These are phyloP conservation scores for Dromius quadrimaculatus DNA, from an alignment of 2,888 invertebrate species.

Conservation along the genomic window DNA sequence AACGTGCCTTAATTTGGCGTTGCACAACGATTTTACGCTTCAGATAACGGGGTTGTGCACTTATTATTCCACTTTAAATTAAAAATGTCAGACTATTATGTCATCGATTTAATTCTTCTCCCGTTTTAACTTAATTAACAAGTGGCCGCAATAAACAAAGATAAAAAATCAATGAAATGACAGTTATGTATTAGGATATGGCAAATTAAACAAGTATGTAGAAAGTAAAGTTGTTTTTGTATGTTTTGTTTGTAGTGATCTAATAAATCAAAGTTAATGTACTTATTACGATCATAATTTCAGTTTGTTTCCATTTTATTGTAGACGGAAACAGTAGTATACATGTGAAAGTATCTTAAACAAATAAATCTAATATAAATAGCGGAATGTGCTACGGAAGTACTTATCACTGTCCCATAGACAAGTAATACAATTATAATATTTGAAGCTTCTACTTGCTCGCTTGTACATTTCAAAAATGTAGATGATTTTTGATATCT, in stretches of 20 bases:
- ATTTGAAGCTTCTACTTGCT: too few species aligned
- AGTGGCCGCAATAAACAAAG: not conserved
- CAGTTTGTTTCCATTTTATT: too few species aligned
- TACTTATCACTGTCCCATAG: too few species aligned
- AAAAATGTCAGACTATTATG: constrained; percentile 23
- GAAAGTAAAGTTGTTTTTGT: constrained; percentile 9
- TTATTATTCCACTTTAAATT: constrained; percentile 38
- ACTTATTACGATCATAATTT: too few species aligned
- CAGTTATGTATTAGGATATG: constrained; percentile 25
- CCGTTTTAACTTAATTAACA: not conserved
- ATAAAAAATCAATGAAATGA: constrained; percentile 3
- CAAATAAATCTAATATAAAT: too few species aligned
- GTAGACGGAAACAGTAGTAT: too few species aligned
- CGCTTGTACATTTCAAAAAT: too few species aligned
- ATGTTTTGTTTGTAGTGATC: not conserved
- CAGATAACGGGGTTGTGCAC: constrained; percentile 23
- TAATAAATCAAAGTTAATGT: constrained; percentile 12
- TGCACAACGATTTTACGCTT: constrained; percentile 14
- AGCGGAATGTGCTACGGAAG: too few species aligned
- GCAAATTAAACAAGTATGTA: not conserved
- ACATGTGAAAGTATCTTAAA: too few species aligned
- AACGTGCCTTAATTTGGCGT: constrained; percentile 30
- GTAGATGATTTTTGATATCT: too few species aligned
- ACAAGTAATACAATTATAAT: too few species aligned
- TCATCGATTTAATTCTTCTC: constrained; percentile 11